Base-by-base conservation (phyloP, 2,113 vertebrate genomes). In the Ophiodon elongatus region DNA sequence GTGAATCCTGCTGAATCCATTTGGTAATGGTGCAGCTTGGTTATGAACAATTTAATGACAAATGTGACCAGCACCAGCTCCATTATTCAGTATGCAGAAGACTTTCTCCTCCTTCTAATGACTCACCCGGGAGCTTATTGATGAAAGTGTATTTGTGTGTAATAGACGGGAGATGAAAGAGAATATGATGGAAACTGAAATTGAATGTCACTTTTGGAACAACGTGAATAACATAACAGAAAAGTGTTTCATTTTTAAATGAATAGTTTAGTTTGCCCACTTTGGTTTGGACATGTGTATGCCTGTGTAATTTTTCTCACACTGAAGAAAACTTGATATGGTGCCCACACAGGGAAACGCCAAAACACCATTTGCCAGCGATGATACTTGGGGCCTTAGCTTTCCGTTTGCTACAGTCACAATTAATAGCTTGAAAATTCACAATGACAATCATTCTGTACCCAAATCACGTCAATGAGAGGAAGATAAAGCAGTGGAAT, bases 111-210 rank as follows among this genome's bases (percentile, higher is more conserved):
- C 60, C 70, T 27, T 11, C 57, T 88, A 89, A 88, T 83, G 84
- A 86, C 76, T 85, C 85, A 83, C 66, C 74, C 73, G 57, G 83
- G 76, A 83, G 83, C 15, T 7, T 63, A 68, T 23, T 89, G 71
- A 88, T 84, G 82, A 82, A 87, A 80, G 79, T 79, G 64, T 77
- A 70, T 82, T 89, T 82, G 60, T 35, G 33, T 67, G 17, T 72
- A 83, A 80, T 82, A 84, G 75, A 87, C 77, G 45, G 73, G 69
- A 84, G 39, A 86, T 86, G 85, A 83, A 83, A 81, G 43, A 67
- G 45, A 71, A 84, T 74, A 39, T 74, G 84, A 84, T 64, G 76
- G 54, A 66, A 85, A 76, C 25, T 59, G 33, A 77, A 84, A 78
- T 54, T 68, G 65, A 88, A 85, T 81, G 71, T 87, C 83, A 88